Evolutionary conservation across 2,888 invertebrate species (phyloP).

Genomic region (Clunio marinus): DNA sequence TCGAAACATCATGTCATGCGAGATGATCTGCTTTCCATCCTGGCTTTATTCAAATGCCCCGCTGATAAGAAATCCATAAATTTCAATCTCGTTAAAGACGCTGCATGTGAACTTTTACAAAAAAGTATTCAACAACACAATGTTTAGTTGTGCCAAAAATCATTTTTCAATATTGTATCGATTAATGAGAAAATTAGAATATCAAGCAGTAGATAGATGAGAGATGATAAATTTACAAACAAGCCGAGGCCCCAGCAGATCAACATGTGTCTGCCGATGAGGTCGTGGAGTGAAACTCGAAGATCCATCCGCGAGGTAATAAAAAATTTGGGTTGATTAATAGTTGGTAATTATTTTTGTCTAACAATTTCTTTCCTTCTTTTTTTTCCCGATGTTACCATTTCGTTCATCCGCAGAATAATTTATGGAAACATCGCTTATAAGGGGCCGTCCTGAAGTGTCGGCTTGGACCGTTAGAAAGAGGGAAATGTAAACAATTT

Average conservation of each 20-base stretch:
- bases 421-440: background rate
- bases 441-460: constrained; percentile 3
- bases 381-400: background rate
- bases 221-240: background rate
- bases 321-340: constrained; percentile 24
- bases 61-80: constrained; percentile 22
- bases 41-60: constrained; percentile 1
- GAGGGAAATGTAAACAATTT: background rate
- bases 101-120: background rate
- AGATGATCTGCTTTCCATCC: background rate
- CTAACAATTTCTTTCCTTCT: too few species aligned
- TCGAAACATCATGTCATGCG: background rate
- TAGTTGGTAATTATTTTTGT: constrained; percentile 9
- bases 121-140: constrained; percentile 1
- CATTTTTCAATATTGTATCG: constrained; percentile 12
- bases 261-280: too few species aligned
- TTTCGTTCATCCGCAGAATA: background rate
- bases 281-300: background rate
- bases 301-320: too few species aligned
- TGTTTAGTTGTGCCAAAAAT: background rate
- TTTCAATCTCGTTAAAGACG: constrained; percentile 14
- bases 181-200: constrained; percentile 19
- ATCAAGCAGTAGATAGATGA: too few species aligned
- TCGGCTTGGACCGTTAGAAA: background rate
- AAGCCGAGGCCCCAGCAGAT: too few species aligned